phyloP scores from a whole-genome alignment of 2,888 invertebrate genomes.

The Anarsia innoxiella region DNA sequence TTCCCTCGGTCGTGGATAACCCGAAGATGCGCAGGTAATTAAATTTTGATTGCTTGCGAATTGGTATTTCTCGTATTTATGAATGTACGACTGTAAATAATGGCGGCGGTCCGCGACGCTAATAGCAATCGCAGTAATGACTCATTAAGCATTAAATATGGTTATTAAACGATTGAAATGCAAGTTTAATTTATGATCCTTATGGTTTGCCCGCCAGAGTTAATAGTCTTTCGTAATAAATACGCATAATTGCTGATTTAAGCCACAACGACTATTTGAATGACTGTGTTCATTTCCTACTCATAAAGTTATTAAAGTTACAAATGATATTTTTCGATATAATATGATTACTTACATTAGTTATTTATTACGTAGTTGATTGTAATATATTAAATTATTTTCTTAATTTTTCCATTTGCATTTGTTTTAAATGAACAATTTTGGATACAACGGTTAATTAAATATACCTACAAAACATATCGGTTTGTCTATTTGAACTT shows the following conservation, averaged over 20 bases:
- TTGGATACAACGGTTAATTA: too few species aligned
- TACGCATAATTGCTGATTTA: too few species aligned
- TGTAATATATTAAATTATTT: not conserved
- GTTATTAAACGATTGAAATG: constrained; percentile 33
- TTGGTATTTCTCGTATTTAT: constrained; percentile 56
- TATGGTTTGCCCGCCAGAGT: too few species aligned
- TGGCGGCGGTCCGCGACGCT: constrained; percentile 41
- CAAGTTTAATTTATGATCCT: not conserved
- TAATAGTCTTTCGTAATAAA: too few species aligned
- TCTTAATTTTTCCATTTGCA: not conserved
- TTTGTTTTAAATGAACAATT: too few species aligned
- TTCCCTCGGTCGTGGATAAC: constrained; percentile 31
- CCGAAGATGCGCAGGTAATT: constrained; percentile 55
- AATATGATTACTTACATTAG: too few species aligned
- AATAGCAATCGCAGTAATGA: constrained; percentile 56
- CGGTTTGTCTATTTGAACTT: too few species aligned
- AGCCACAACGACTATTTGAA: too few species aligned
- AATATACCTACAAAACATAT: constrained; percentile 7
- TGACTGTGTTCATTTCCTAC: not conserved
- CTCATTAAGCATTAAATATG: constrained; percentile 56
- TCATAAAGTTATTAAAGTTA: not conserved
- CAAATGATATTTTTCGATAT: not conserved
- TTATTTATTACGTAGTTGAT: not conserved
- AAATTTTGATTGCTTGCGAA: constrained; percentile 62
- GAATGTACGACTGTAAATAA: constrained; percentile 62